Conservation (phyloP, 2,888 invertebrate species). For the Luperina testacea region DNA sequence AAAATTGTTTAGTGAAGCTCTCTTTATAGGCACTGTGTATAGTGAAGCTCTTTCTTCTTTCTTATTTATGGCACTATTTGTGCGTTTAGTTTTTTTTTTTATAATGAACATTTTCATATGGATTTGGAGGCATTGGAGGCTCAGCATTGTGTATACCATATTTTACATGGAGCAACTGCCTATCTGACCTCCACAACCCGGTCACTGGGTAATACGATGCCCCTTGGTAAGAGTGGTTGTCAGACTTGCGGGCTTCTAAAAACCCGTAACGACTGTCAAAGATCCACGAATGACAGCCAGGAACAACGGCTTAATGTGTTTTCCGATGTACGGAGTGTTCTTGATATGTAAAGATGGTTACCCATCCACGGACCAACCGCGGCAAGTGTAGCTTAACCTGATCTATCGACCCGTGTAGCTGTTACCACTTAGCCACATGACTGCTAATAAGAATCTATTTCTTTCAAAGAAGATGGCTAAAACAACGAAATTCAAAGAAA, state of each 20-base stretch:
- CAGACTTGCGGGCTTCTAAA: neutral
- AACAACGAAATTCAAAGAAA: neutral
- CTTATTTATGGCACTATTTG: neutral
- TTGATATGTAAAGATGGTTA: too few species aligned
- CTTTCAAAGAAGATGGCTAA: neutral
- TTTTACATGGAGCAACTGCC: neutral
- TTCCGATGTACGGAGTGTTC: too few species aligned
- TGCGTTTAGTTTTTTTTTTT: neutral
- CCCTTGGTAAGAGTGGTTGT: neutral
- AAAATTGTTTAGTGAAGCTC: neutral
- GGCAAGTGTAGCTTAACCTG: too few species aligned
- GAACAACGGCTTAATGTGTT: neutral
- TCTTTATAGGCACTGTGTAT: neutral
- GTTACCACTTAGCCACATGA: too few species aligned
- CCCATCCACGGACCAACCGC: too few species aligned
- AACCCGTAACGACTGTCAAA: neutral
- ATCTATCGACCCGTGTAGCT: too few species aligned
- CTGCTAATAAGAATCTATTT: neutral
- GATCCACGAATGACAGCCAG: neutral
- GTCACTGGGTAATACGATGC: neutral
- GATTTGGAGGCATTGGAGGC: neutral
- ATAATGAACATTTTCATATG: neutral
- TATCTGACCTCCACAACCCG: neutral
- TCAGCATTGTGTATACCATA: neutral
- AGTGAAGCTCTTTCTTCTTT: too few species aligned